phyloP scores from a whole-genome alignment of 2,888 invertebrate genomes.

The Nasonovia ribisnigri region DNA sequence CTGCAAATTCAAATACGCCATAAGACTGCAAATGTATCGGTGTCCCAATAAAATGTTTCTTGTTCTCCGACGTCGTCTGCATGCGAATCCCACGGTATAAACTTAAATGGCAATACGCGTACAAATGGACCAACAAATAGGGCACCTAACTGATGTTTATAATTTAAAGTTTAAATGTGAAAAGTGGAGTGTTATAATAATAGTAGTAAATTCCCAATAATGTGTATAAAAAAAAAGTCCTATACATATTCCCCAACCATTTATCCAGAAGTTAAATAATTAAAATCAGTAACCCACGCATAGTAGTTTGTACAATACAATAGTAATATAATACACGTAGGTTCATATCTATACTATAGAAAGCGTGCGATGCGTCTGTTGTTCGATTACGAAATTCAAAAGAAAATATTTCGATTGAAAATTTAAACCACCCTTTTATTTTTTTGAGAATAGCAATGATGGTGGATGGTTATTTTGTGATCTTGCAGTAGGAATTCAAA shows the following conservation, averaged over 20 bases:
- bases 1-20: neutral
- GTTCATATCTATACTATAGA: neutral
- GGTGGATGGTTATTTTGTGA: neutral
- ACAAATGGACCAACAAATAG: neutral
- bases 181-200: neutral
- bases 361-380: neutral
- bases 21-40: neutral
- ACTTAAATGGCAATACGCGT: neutral
- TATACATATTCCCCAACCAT: neutral
- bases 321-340: neutral
- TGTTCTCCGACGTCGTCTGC: neutral
- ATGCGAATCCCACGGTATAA: neutral
- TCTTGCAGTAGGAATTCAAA: neutral
- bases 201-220: neutral
- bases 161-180: neutral
- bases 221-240: neutral
- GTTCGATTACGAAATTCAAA: slow-evolving; percentile 2
- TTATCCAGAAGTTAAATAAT: neutral
- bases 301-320: neutral
- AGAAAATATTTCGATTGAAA: slow-evolving; percentile 1
- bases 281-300: neutral
- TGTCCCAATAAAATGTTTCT: neutral
- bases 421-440: neutral
- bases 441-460: neutral
- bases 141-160: neutral